These are phyloP conservation scores for Hyles euphorbiae DNA, from an alignment of 1,140 invertebrate species.

Conservation along the genomic window DNA sequence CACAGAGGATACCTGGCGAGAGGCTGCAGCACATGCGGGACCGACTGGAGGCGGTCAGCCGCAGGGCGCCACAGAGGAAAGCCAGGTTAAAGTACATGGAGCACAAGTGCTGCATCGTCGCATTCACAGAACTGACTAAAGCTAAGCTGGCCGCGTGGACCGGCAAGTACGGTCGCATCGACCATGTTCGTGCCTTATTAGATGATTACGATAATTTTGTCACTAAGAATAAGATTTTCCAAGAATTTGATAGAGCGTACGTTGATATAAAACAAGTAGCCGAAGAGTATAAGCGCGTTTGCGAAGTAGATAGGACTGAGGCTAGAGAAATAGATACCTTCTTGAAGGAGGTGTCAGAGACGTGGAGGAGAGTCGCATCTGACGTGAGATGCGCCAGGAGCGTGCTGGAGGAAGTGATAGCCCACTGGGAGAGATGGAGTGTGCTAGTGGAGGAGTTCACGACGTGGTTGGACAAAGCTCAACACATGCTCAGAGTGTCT, in stretches of 20 bases:
- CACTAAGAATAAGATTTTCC: conserved; percentile 92
- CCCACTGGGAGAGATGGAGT: conserved; percentile 92
- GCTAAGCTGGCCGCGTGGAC: conserved; percentile 92
- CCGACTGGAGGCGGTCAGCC: conserved; percentile 83
- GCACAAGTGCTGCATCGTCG: conserved; percentile 94
- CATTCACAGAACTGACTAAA: conserved; percentile 92
- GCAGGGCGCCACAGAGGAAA: conserved; percentile 84
- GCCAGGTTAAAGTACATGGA: conserved; percentile 91
- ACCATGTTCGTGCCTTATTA: conserved; percentile 88
- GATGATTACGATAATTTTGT: conserved; percentile 95
- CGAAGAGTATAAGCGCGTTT: conserved; percentile 92
- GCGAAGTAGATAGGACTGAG: conserved; percentile 87
- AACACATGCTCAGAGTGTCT: conserved; percentile 83
- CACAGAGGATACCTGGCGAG: conserved; percentile 81
- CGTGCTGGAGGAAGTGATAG: conserved; percentile 91
- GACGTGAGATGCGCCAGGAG: conserved; percentile 92
- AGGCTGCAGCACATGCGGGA: conserved; percentile 88
- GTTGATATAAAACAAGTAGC: conserved; percentile 93
- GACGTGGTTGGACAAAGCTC: conserved; percentile 87
- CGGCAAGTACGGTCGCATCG: conserved; percentile 89
- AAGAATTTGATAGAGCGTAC: conserved; percentile 95
- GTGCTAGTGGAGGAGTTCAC: conserved; percentile 84
- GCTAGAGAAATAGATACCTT: conserved; percentile 87
- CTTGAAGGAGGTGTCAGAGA: conserved; percentile 88
- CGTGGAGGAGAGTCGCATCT: conserved; percentile 93